phyloP scores from a whole-genome alignment of 2,888 invertebrate genomes.

The Punctoribates punctum region DNA sequence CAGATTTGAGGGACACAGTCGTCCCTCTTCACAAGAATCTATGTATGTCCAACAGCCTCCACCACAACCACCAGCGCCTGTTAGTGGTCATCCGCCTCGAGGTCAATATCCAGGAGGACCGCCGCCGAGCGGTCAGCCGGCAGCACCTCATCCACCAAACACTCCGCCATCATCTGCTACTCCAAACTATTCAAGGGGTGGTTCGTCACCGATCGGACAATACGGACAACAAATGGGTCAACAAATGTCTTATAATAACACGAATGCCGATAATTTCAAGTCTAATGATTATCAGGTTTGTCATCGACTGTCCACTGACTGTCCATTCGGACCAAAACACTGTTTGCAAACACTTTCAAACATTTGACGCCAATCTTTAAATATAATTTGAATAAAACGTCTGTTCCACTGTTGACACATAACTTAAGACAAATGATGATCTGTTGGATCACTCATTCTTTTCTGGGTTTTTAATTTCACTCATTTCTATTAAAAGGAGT shows the following conservation, averaged over 20 bases:
- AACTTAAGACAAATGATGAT: neutral
- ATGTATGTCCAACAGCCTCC: conserved; percentile 34
- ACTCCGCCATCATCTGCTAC: conserved; percentile 21
- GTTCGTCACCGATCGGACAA: conserved; percentile 21
- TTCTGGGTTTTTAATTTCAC: neutral
- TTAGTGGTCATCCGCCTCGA: neutral
- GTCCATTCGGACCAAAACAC: neutral
- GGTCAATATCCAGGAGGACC: neutral
- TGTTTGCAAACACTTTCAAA: neutral
- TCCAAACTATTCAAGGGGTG: conserved; percentile 15
- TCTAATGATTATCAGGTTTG: conserved; percentile 25
- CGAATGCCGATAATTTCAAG: neutral
- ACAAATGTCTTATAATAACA: conserved; percentile 19
- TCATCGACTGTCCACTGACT: neutral
- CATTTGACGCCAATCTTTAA: neutral
- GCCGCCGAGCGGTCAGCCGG: neutral
- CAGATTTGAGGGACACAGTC: conserved; percentile 3
- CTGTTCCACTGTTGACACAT: conserved; percentile 1
- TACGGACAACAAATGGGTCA: conserved; percentile 30
- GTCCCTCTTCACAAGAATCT: conserved; percentile 22
- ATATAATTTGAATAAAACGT: neutral
- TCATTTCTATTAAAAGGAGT: neutral
- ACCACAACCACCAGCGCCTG: conserved; percentile 1
- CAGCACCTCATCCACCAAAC: neutral
- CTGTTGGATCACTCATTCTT: neutral